Evolutionary conservation across 1,140 invertebrate genomes (phyloP).

Genomic region (Bilobella aurantiaca): DNA sequence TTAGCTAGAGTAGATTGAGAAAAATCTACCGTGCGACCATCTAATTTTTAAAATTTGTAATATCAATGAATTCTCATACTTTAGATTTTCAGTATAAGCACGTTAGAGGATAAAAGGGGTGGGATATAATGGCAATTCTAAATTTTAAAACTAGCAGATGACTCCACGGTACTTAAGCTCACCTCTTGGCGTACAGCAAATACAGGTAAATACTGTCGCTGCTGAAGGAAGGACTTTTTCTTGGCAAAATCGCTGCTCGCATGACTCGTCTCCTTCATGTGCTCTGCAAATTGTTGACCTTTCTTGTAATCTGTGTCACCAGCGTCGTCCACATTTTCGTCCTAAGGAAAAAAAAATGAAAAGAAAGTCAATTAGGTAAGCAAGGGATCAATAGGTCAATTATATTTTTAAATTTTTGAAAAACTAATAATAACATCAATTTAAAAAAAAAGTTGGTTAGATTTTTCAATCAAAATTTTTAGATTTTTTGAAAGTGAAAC

Average conservation of each 20-base stretch:
- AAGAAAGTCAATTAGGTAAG: background rate
- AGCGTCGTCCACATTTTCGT: conserved; percentile 47
- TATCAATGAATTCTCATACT: too few species aligned
- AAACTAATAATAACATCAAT: too few species aligned
- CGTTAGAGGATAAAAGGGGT: too few species aligned
- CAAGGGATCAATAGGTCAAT: background rate
- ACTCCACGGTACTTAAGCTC: too few species aligned
- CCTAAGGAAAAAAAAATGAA: conserved; percentile 36
- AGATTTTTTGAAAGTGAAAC: background rate
- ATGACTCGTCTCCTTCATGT: conserved; percentile 63
- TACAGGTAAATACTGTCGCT: conserved; percentile 84
- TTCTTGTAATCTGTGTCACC: conserved; percentile 64
- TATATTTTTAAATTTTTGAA: background rate
- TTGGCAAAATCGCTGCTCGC: conserved; percentile 80
- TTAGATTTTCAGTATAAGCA: too few species aligned
- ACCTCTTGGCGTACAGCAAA: conserved; percentile 89
- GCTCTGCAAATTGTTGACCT: conserved; percentile 92
- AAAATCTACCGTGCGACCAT: too few species aligned
- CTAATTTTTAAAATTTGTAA: too few species aligned
- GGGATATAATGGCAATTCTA: too few species aligned
- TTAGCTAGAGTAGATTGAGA: too few species aligned
- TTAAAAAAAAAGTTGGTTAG: background rate
- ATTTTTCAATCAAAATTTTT: background rate
- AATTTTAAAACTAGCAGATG: too few species aligned
- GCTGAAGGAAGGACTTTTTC: conserved; percentile 73